Evolutionary conservation across 2,113 vertebrate genomes (phyloP).

Genomic region (Tragulus kanchil): DNA sequence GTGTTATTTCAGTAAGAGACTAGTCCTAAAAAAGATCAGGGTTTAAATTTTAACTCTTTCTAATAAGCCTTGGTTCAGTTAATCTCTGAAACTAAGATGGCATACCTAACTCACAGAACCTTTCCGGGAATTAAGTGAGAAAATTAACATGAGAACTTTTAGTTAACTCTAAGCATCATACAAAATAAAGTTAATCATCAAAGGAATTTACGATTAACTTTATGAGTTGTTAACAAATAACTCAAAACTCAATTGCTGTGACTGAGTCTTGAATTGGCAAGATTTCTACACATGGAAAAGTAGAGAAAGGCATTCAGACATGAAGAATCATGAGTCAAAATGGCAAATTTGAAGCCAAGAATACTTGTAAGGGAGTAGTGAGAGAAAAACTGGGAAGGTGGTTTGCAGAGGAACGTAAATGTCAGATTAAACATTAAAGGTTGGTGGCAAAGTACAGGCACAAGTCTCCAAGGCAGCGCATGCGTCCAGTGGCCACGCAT

Average conservation of each 20-base stretch:
- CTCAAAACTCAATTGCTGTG: background rate
- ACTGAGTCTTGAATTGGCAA: conserved; percentile 1
- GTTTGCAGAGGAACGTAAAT: background rate
- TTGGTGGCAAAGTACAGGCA: no score
- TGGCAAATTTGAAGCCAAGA: background rate
- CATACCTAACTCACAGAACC: background rate
- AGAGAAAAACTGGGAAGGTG: background rate
- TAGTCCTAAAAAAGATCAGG: background rate
- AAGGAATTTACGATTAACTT: background rate
- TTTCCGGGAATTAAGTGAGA: conserved; percentile 49
- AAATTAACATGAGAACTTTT: conserved; percentile 1
- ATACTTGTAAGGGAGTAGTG: background rate
- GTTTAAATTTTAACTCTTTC: conserved; percentile 51
- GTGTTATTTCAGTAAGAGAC: background rate
- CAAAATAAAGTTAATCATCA: conserved; percentile 36
- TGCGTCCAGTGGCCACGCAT: no score
- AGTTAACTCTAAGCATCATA: conserved; percentile 34
- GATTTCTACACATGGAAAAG: conserved; percentile 34
- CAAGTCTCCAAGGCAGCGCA: no score
- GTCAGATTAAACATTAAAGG: background rate
- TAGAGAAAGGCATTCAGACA: conserved; percentile 3
- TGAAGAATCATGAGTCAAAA: conserved; percentile 34
- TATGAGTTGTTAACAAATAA: no score
- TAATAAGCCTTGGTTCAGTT: conserved; percentile 39
- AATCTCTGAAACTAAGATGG: background rate